Conservation (phyloP, 2,888 invertebrate species). For the Phyllotreta striolata region DNA sequence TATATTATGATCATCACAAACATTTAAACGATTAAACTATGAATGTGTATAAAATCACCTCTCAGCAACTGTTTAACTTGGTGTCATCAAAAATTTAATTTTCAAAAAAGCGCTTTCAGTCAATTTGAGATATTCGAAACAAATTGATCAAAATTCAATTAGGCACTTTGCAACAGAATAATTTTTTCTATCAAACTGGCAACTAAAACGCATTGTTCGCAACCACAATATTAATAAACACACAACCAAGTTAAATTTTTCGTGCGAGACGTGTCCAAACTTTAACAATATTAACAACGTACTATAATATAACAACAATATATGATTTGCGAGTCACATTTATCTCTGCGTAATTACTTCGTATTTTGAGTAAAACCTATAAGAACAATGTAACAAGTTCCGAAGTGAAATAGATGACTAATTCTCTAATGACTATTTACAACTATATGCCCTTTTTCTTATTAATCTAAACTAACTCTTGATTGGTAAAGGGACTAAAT, state of each 20-base stretch:
- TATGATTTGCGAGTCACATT: conserved; percentile 57
- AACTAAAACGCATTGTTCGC: background rate
- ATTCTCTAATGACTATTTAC: conserved; percentile 55
- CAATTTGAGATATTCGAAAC: no score
- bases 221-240: conserved; percentile 4
- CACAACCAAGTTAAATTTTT: conserved; percentile 43
- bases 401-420: conserved; percentile 53
- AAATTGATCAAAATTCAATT: background rate
- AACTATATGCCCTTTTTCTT: conserved; percentile 36
- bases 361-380: conserved; percentile 49
- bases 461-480: conserved; percentile 35
- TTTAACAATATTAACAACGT: conserved; percentile 64
- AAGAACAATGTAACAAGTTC: conserved; percentile 52
- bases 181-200: no score
- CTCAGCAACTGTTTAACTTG: conserved; percentile 50
- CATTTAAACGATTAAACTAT: conserved; percentile 55
- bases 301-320: conserved; percentile 59
- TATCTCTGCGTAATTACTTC: conserved; percentile 49
- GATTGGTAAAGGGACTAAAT: conserved; percentile 48
- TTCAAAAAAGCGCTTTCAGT: no score
- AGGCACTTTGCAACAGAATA: conserved; percentile 3
- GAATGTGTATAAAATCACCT: conserved; percentile 49
- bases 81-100: conserved; percentile 12
- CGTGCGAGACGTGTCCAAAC: conserved; percentile 52
- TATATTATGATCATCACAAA: conserved; percentile 55